phyloP scores from a whole-genome alignment of 2,797 vertebrate genomes.

The Phrynocephalus guinanensis region DNA sequence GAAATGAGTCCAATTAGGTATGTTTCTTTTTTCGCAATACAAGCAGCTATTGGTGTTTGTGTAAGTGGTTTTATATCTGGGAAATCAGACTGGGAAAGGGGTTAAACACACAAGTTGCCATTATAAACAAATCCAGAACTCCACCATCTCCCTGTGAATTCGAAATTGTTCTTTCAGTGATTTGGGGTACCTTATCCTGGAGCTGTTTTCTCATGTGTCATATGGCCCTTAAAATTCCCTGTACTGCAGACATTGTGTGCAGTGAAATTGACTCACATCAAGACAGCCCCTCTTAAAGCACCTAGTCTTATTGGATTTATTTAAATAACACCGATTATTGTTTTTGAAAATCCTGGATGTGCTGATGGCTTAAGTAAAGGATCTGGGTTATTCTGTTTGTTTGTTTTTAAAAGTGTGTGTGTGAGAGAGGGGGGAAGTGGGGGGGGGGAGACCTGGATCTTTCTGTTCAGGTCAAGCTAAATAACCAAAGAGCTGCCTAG shows the following conservation, averaged over 20 bases:
- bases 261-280: constrained; percentile 71
- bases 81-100: background rate
- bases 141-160: background rate
- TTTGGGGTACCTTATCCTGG: background rate
- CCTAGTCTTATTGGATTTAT: constrained; percentile 54
- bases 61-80: background rate
- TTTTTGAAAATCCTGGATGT: constrained; percentile 52
- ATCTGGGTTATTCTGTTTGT: background rate
- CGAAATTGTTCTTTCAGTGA: background rate
- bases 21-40: background rate
- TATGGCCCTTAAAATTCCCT: constrained; percentile 65
- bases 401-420: background rate
- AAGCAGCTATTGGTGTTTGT: background rate
- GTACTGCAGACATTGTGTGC: constrained; percentile 64
- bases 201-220: background rate
- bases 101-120: background rate
- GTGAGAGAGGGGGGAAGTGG: too few species aligned
- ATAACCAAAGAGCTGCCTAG: constrained; percentile 57
- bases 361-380: constrained; percentile 58
- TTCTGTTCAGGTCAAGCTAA: constrained; percentile 71
- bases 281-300: constrained; percentile 57
- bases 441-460: background rate
- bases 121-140: background rate
- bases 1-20: background rate
- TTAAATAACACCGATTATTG: constrained; percentile 62